Evolutionary conservation across 2,888 invertebrate species (phyloP), one percentile per base, ranked within the genome.

Genomic region (Agonopterix alstromeriana): DNA sequence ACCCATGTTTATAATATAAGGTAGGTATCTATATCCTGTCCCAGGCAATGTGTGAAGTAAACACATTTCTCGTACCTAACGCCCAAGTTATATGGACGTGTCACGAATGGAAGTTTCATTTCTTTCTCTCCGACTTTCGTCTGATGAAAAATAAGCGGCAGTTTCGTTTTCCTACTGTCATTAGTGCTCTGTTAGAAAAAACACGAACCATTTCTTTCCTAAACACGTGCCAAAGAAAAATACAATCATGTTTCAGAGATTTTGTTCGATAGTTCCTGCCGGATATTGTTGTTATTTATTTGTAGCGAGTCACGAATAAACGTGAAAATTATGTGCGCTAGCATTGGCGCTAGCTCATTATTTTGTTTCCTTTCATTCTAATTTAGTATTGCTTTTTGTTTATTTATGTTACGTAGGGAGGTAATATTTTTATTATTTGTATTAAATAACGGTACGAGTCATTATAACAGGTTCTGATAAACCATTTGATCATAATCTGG

Each of bases 211-310:
- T 27, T 54, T 51, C 47, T 55, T 57, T 53, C 48, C 49, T 52
- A 56, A 60, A 57, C 49, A 53, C 55, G 48, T 50, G 51, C 49
- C 47, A 46, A 54, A 58, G 48, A 54, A 57, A 63, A 65, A 63
- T 57, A 63, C 52, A 41, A 38, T 11, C 12, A 10, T 43, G 40
- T 54, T 52, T 47, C 55, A 51, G 51, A 54, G 52, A 56, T 56
- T 53, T 63, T 60, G 27, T 27, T 48, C 45, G 56, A 61, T 63
- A 61, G 56, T 49, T 51, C 48, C 50, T 52, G 48, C 48, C 52
- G 56, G 53, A 65, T 58, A 59, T 57, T 53, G 60, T 60, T 52
- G 57, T 57, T 57, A 63, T 60, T 64, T 60, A 60, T 45, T 17
- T 17, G 17, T 17, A 2, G 17, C 17, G 17, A 17, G 17, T 17